Evolutionary conservation across 2,888 invertebrate species (phyloP), one percentile per base, ranked within the genome.

Genomic region (Andrena bicolor): DNA sequence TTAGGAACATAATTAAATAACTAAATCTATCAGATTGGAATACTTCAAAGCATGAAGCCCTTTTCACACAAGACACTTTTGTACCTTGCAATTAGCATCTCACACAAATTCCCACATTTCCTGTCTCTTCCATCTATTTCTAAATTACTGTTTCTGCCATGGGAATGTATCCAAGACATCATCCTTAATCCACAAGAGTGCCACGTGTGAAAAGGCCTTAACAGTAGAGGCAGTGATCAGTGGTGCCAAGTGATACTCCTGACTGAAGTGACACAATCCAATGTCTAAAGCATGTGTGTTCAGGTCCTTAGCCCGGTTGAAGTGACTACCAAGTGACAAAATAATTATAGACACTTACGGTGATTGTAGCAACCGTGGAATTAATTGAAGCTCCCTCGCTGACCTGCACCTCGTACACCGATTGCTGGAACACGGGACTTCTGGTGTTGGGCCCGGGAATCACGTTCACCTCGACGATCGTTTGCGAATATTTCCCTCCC

Each of bases 301-400:
- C 56, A 26, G 23, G 10, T 56, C 23, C 23, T 41, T 10, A 56
- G 56, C 26, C 23, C 26, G 4, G 23, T 56, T 23, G 58, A 56
- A 35, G 53, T 70, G 28, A 72, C 20, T 61, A 26, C 10, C 13
- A 8, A 32, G 13, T 30, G 56, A 71, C 16, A 58, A 48, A 28
- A n/a, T 61, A 69, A 69, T 66, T 56, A 65, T 41, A 8, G 32
- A 28, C 65, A 89, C 94, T 95, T 91, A 96, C 97, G 88, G 96
- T 96, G 20, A 98, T 96, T 10, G 97, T 97, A 0, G 96, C 96
- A 5, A 98, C 97, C 0, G 97, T 97, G 0, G 98, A 97, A 91
- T 98, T 98, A 80, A 98, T 97, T 51, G 98, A 97, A 2, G 97
- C 98, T 2, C 98, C 98, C 93, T 98, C 98, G 85, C 98, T 98